These are phyloP conservation scores for Sinodicranocentrus sp. DNA, from an alignment of 2,888 invertebrate species.

Conservation along the genomic window DNA sequence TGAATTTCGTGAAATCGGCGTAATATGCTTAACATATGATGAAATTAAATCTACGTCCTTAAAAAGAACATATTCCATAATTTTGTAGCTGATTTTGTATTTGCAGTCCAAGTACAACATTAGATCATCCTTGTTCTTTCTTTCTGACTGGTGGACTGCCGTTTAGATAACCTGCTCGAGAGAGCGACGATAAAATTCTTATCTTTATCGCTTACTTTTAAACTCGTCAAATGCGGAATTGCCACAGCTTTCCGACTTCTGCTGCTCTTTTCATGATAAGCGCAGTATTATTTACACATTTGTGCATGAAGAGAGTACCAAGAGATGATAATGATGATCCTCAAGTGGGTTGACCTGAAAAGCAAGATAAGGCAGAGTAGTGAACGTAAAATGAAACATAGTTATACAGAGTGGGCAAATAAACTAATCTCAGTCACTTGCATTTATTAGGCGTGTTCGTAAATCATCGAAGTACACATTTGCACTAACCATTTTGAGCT, in stretches of 20 bases:
- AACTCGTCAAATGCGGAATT: neutral
- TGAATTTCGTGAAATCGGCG: neutral
- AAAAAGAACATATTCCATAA: neutral
- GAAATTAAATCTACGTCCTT: neutral
- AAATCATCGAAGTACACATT: neutral
- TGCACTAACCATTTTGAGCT: neutral
- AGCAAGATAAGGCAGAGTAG: neutral
- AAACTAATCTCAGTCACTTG: neutral
- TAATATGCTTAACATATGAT: neutral
- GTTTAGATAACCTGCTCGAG: neutral
- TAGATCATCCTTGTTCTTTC: neutral
- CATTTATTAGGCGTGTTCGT: neutral
- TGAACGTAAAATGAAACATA: constrained; percentile 6
- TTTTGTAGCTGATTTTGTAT: neutral
- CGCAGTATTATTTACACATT: neutral
- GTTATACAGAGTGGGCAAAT: neutral
- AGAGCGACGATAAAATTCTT: neutral
- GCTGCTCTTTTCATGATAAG: neutral
- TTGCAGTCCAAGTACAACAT: neutral
- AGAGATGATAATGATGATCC: neutral
- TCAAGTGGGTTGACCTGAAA: constrained; percentile 11
- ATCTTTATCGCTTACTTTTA: constrained; percentile 1
- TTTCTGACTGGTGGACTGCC: neutral
- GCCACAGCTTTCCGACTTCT: neutral
- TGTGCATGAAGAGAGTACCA: neutral